Percentiles rank a stretch among this genome's conserved stretches.
Evolutionary conservation across 2,797 vertebrate genomes (phyloP).

Genomic region (Pelochelys cantorii): DNA sequence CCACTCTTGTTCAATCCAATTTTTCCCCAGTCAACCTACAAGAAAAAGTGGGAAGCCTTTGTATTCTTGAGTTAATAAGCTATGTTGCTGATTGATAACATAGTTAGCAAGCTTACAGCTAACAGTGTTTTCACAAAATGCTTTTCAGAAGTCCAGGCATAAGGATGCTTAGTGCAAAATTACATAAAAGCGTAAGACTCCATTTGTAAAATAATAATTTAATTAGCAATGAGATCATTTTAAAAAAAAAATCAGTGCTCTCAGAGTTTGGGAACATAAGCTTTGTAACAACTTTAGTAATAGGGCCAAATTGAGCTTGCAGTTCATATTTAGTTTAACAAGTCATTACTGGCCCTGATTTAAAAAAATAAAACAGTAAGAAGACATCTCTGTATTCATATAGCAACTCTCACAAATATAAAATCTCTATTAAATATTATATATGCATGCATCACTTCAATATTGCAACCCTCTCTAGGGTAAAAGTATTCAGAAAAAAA

Average conservation of each 20-base stretch:
- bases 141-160: not conserved
- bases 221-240: not conserved
- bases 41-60: not conserved
- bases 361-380: not conserved
- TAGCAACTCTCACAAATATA: not conserved
- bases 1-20: not conserved
- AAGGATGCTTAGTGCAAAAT: not conserved
- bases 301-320: not conserved
- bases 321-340: not conserved
- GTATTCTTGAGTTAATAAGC: not conserved
- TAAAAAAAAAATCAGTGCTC: not conserved
- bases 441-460: not conserved
- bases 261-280: not conserved
- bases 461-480: not conserved
- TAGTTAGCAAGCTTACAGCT: not conserved
- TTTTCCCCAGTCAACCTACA: constrained; percentile 55
- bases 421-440: not conserved
- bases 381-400: not conserved
- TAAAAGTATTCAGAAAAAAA: not conserved
- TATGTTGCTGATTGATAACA: not conserved
- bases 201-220: not conserved
- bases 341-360: not conserved
- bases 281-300: not conserved
- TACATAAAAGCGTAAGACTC: not conserved
- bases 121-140: not conserved